Percentiles rank a stretch among this genome's conserved stretches.
These are phyloP conservation scores for Danaus melanippus DNA, from an alignment of 1,140 invertebrate species.

Conservation along the genomic window DNA sequence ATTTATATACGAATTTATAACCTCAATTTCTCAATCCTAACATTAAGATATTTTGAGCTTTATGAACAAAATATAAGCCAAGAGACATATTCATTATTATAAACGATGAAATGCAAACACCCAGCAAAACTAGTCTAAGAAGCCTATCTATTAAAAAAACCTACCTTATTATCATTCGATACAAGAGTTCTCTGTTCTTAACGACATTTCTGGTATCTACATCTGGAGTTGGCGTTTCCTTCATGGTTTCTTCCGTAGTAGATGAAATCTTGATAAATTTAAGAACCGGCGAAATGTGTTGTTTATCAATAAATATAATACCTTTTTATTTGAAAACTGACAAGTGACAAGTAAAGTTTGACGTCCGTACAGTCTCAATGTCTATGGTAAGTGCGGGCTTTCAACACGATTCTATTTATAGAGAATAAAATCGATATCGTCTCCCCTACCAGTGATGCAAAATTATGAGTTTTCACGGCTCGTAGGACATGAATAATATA, in stretches of 20 bases:
- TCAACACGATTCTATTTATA: too few relatives aligned
- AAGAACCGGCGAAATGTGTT: constrained; percentile 24
- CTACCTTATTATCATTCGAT: constrained; percentile 91
- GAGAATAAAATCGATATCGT: too few relatives aligned
- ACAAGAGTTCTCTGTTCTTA: constrained; percentile 87
- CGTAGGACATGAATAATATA: too few relatives aligned
- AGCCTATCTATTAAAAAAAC: neutral
- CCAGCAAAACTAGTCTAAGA: too few relatives aligned
- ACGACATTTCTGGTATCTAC: constrained; percentile 81
- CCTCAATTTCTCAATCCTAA: neutral
- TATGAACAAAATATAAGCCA: neutral
- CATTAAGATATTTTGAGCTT: neutral
- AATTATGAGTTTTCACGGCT: too few relatives aligned
- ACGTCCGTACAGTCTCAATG: too few relatives aligned
- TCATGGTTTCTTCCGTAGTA: constrained; percentile 36
- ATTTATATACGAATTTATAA: too few relatives aligned
- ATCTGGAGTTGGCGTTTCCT: constrained; percentile 75
- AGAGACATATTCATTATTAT: neutral
- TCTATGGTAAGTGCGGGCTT: too few relatives aligned
- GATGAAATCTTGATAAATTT: constrained; percentile 12
- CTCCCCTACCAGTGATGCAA: too few relatives aligned
- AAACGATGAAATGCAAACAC: too few relatives aligned
- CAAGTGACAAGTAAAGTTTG: too few relatives aligned
- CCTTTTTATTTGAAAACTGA: constrained; percentile 1
- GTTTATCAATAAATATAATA: constrained; percentile 14